Percentiles rank a stretch among this genome's conserved stretches.
Evolutionary conservation across 2,113 vertebrate species (phyloP).

Genomic region (Gopherus flavomarginatus): DNA sequence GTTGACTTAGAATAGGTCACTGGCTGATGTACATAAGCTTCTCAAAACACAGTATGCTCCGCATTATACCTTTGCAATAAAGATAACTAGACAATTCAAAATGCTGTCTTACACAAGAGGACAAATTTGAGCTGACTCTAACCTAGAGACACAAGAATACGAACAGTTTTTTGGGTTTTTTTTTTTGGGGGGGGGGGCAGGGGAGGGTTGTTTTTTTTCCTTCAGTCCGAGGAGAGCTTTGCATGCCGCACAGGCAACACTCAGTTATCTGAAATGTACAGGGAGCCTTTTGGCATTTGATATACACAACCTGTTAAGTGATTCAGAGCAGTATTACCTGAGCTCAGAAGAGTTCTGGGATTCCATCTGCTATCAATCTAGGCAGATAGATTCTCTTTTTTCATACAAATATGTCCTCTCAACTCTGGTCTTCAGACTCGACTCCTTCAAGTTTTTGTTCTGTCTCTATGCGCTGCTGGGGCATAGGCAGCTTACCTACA

Average conservation of each 20-base stretch:
- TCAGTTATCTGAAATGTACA: no score
- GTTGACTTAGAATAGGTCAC: not conserved
- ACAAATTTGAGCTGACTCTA: not conserved
- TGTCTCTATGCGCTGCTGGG: not conserved
- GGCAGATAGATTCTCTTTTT: not conserved
- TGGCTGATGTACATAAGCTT: not conserved
- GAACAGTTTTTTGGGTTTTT: not conserved
- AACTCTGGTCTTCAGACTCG: not conserved
- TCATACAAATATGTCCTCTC: not conserved
- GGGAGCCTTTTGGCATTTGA: not conserved
- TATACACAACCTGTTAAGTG: not conserved
- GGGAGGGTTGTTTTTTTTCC: fast-evolving
- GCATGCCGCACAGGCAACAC: not conserved
- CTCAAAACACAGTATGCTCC: not conserved
- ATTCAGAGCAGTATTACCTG: not conserved
- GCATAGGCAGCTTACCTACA: not conserved
- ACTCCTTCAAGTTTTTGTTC: not conserved
- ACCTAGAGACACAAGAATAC: not conserved
- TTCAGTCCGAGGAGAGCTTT: not conserved
- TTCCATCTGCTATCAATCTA: not conserved
- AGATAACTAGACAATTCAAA: not conserved
- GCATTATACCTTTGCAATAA: not conserved
- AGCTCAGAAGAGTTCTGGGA: not conserved
- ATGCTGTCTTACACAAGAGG: not conserved
- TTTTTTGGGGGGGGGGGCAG: no score